Percentiles rank a stretch among this genome's conserved stretches.
phyloP scores from a whole-genome alignment of 2,888 invertebrate genomes.

The Euphydryas editha region DNA sequence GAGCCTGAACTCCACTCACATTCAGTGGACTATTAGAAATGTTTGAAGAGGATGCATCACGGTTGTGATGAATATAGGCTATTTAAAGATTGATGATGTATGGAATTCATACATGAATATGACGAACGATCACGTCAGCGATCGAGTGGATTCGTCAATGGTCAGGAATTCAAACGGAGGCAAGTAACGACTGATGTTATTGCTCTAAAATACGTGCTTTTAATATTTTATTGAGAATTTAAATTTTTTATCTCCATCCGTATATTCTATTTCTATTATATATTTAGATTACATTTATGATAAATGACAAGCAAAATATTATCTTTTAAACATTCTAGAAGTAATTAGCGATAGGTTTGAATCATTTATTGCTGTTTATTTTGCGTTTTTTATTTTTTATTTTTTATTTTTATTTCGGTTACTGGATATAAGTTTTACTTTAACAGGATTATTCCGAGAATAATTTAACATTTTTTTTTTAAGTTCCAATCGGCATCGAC shows the following conservation, averaged over 20 bases:
- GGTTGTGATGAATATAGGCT: constrained; percentile 30
- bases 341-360: not conserved
- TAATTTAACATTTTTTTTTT: constrained; percentile 14
- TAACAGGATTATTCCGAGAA: not conserved
- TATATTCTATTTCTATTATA: not conserved
- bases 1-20: constrained; percentile 36
- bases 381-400: too few species aligned
- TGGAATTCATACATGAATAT: constrained; percentile 8
- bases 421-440: not conserved
- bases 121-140: constrained; percentile 31
- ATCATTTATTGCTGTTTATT: not conserved
- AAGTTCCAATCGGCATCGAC: constrained; percentile 7
- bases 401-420: not conserved
- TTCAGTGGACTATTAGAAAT: constrained; percentile 15
- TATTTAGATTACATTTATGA: not conserved
- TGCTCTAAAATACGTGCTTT: constrained; percentile 4
- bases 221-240: not conserved
- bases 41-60: constrained; percentile 27
- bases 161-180: constrained; percentile 30
- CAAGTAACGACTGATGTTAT: constrained; percentile 23
- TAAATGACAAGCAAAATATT: not conserved
- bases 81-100: constrained; percentile 35
- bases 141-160: constrained; percentile 26
- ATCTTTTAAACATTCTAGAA: not conserved
- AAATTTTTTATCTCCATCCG: not conserved